phyloP scores from a whole-genome alignment of 2,797 vertebrate species.

The Pangasius sanitwongsei region DNA sequence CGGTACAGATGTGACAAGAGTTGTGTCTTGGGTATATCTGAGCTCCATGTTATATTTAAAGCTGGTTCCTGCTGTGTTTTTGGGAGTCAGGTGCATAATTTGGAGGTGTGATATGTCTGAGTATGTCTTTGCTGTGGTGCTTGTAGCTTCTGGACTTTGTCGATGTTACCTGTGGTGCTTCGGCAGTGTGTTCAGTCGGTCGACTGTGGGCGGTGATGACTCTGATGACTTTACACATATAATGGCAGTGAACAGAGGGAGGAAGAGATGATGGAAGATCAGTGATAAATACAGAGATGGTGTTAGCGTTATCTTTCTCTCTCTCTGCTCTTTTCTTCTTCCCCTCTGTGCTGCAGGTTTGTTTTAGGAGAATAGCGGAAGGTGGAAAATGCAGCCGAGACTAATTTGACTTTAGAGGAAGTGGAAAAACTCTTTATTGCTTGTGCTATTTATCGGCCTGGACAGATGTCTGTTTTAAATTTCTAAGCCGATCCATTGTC shows the following conservation, averaged over 20 bases:
- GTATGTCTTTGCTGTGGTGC: not conserved
- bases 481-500: not conserved
- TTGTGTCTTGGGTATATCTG: not conserved
- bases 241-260: not conserved
- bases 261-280: too few relatives aligned
- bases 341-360: not conserved
- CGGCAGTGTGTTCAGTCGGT: not conserved
- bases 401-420: slow-evolving; percentile 11
- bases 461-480: not conserved
- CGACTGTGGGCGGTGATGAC: not conserved
- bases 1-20: not conserved
- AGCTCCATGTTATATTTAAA: not conserved
- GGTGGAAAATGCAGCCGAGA: not conserved
- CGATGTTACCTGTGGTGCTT: not conserved
- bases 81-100: not conserved
- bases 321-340: not conserved
- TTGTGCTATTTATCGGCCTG: not conserved
- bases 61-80: not conserved
- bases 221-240: not conserved
- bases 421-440: not conserved
- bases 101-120: not conserved
- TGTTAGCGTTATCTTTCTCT: not conserved
- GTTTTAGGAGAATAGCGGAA: not conserved
- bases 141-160: not conserved
- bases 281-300: not conserved